These are phyloP conservation scores for Dicerorhinus sumatrensis DNA, from an alignment of 2,113 vertebrate species.

Conservation along the genomic window DNA sequence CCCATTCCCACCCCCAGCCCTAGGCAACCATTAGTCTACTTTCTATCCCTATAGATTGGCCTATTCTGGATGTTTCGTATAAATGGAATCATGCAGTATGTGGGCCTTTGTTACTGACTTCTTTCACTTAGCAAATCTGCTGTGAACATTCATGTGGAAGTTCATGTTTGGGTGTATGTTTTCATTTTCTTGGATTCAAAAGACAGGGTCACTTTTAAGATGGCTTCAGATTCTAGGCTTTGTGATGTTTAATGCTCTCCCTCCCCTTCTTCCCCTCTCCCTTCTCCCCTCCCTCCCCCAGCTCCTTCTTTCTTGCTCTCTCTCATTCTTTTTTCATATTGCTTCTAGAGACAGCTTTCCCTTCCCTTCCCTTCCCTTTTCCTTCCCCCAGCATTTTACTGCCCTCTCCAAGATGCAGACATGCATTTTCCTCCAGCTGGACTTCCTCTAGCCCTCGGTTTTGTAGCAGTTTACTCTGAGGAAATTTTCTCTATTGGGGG, in stretches of 20 bases:
- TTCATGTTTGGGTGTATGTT: not conserved
- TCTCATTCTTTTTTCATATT: not conserved
- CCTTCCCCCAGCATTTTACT: not conserved
- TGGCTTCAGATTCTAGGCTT: not conserved
- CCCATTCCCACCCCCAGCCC: not conserved
- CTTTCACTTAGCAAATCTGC: not conserved
- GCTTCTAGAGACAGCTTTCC: not conserved
- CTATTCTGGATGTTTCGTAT: rapidly evolving
- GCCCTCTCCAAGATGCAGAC: not conserved
- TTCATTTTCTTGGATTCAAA: not conserved
- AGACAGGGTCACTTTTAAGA: not conserved
- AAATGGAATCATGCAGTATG: rapidly evolving
- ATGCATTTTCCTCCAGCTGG: too few relatives aligned
- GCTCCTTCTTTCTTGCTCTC: too few relatives aligned
- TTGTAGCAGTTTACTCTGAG: not conserved
- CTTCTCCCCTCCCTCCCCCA: not conserved
- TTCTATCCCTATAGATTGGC: not conserved
- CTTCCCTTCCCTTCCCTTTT: not conserved
- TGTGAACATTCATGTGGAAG: rapidly evolving
- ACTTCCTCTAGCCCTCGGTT: not conserved
- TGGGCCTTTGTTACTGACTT: not conserved
- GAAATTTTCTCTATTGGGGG: rapidly evolving
- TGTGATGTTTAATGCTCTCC: not conserved
- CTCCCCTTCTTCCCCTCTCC: not conserved
- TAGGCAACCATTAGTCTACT: rapidly evolving